Base-by-base conservation (phyloP, 2,888 invertebrate species). In the Ischnura elegans region DNA sequence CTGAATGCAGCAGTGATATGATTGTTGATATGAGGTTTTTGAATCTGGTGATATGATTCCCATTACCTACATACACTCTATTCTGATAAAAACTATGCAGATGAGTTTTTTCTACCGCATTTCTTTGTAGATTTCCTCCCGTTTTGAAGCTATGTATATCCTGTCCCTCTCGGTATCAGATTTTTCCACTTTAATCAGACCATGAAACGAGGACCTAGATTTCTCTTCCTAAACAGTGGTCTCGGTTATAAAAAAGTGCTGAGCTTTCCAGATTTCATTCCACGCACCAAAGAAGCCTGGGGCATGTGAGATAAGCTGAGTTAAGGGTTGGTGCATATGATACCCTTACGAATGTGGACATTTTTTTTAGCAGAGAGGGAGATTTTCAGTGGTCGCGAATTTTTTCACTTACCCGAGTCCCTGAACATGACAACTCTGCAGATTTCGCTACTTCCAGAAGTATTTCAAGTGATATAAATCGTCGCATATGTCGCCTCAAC, bases 221-320 rank as follows among this genome's bases (percentile, higher is more conserved):
- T 36, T 76, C 29, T 76, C 76, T 76, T 2, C 76, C 76, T 76
- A 76, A 76, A 76, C 13, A 36, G 25, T 29, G 76, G 29, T 76
- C 76, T 76, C 16, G 29, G 76, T 36, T 76, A 76, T 36, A n/a
- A 51, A 47, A 76, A 76, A 76, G 36, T 36, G 76, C 76, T 76
- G 29, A 36, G 29, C 76, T 29, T 76, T 29, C 76, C 25, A 36
- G 76, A 76, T 76, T 76, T 36, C 36, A 76, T 76, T 76, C 36
- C 25, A 76, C 36, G 13, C 36, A 36, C 76, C 25, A 36, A 76
- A 16, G 76, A 76, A 36, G 36, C 36, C 76, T 76, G 76, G 36
- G 76, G 29, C 76, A 76, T 76, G 25, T 36, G 76, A 76, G 76
- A 76, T 76, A 76, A 36, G 36, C 61, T 25, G 76, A 76, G 76